These are phyloP conservation scores for Endomychus coccineus DNA, from an alignment of 2,888 invertebrate genomes.

Conservation along the genomic window DNA sequence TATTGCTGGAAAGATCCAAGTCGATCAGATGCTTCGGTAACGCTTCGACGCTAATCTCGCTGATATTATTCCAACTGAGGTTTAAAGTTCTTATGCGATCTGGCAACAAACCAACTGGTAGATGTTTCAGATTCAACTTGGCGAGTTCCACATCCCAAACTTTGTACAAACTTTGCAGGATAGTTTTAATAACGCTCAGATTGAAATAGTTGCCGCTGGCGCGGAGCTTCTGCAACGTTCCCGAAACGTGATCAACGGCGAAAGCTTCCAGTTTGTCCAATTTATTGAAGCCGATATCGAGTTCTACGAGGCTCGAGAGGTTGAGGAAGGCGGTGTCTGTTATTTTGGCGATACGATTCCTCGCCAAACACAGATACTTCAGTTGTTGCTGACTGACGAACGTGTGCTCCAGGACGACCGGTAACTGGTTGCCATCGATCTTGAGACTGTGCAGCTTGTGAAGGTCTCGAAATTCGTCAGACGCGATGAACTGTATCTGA, in stretches of 20 bases:
- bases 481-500: conserved; percentile 64
- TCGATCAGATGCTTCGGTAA: conserved; percentile 54
- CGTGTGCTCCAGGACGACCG: conserved; percentile 65
- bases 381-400: conserved; percentile 50
- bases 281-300: conserved; percentile 73
- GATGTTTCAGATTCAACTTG: conserved; percentile 47
- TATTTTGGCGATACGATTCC: conserved; percentile 67
- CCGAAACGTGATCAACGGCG: conserved; percentile 54
- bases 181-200: conserved; percentile 49
- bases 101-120: conserved; percentile 53
- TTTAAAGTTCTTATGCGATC: conserved; percentile 59
- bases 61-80: conserved; percentile 65
- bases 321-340: conserved; percentile 68
- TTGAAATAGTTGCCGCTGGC: conserved; percentile 67
- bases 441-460: conserved; percentile 56
- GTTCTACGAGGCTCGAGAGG: conserved; percentile 57
- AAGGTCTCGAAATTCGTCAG: conserved; percentile 65
- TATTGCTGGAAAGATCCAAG: conserved; percentile 68
- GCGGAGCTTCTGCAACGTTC: conserved; percentile 56
- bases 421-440: conserved; percentile 70
- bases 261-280: conserved; percentile 59
- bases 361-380: conserved; percentile 53
- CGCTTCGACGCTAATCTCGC: conserved; percentile 50
- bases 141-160: conserved; percentile 54
- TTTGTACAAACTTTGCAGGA: conserved; percentile 52